phyloP scores from a whole-genome alignment of 2,113 vertebrate species.

The Microcebus lehilahytsara region DNA sequence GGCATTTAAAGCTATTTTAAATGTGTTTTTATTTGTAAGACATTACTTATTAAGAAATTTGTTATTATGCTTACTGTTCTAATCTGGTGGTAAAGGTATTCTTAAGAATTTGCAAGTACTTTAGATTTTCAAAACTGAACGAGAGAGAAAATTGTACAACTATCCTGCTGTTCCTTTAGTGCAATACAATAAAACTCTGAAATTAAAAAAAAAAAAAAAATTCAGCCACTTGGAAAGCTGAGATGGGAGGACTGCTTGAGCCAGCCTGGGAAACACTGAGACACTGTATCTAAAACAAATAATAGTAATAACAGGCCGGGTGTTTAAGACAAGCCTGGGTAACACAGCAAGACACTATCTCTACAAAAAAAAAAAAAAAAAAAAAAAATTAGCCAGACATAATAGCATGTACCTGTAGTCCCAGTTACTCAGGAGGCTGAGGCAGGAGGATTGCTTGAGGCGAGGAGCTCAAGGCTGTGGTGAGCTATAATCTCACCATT shows the following conservation, averaged over 20 bases:
- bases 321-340: not conserved
- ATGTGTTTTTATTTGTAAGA: constrained; percentile 77
- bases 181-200: constrained; percentile 82
- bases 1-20: constrained; percentile 75
- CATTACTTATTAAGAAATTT: constrained; percentile 67
- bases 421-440: not conserved
- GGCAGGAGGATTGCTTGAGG: not conserved
- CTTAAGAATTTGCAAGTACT: constrained; percentile 74
- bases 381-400: too few species aligned
- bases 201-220: constrained; percentile 58
- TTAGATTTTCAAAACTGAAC: constrained; percentile 70
- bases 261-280: too few species aligned
- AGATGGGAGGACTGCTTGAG: too few species aligned
- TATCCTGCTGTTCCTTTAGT: constrained; percentile 85
- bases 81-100: constrained; percentile 75
- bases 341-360: not conserved
- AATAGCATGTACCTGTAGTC: not conserved
- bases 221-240: not conserved
- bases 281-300: too few species aligned
- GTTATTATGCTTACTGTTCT: constrained; percentile 57
- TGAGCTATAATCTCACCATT: too few species aligned
- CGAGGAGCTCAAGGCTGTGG: not conserved
- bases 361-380: not conserved
- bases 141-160: constrained; percentile 77
- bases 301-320: not conserved